Conservation (phyloP, 2,113 vertebrate genomes). For the Cebidichthys violaceus region DNA sequence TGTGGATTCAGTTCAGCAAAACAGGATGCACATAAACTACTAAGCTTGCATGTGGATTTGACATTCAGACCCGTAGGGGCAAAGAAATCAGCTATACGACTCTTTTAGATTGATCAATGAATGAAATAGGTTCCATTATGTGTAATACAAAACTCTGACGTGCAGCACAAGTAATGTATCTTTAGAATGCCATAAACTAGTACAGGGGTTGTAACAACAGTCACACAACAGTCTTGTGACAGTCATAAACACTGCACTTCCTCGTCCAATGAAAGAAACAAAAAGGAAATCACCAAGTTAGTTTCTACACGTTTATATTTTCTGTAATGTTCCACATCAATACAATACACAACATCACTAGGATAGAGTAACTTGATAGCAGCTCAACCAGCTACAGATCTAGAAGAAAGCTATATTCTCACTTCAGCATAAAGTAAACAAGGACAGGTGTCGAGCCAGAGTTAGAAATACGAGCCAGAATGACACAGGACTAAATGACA, state of each 20-base stretch:
- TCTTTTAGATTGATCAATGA: background rate
- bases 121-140: background rate
- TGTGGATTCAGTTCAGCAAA: background rate
- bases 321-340: background rate
- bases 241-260: conserved; percentile 41
- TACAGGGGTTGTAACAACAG: background rate
- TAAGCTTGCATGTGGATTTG: background rate
- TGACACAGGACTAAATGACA: conserved; percentile 17
- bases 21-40: background rate
- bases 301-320: background rate
- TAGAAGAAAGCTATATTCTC: background rate
- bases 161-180: conserved; percentile 13
- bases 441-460: background rate
- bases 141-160: conserved; percentile 1
- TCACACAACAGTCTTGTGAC: conserved; percentile 22
- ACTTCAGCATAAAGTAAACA: background rate
- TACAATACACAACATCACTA: background rate
- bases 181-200: background rate
- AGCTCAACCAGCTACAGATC: background rate
- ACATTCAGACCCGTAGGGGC: background rate
- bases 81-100: background rate
- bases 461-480: too few species aligned
- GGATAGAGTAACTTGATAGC: background rate
- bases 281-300: background rate
- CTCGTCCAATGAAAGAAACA: conserved; percentile 20